These are phyloP conservation scores for Leptinotarsa tumamoca DNA, from an alignment of 2,888 invertebrate species.

Conservation along the genomic window DNA sequence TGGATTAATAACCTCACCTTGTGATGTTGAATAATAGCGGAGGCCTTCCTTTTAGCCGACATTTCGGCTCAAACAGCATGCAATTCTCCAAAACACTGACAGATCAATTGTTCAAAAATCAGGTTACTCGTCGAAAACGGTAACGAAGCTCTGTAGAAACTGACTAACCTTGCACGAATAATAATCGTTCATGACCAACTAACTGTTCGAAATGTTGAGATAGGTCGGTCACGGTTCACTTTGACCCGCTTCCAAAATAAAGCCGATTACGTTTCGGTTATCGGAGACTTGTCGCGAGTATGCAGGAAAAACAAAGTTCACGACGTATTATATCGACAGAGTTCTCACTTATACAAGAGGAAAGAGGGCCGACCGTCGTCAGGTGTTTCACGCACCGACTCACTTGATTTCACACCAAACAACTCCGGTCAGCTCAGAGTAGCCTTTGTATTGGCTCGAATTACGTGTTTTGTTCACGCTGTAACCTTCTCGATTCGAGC, in stretches of 20 bases:
- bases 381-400: conserved; percentile 13
- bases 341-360: conserved; percentile 5
- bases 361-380: conserved; percentile 2
- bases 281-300: no score
- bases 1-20: conserved; percentile 60
- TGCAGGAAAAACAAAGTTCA: not conserved
- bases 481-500: conserved; percentile 30
- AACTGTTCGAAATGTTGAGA: conserved; percentile 64
- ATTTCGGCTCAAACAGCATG: conserved; percentile 61
- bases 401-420: conserved; percentile 9
- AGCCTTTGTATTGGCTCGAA: conserved; percentile 1
- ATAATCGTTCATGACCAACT: conserved; percentile 63
- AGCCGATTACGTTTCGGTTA: conserved; percentile 19
- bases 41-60: conserved; percentile 82
- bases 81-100: conserved; percentile 19
- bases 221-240: conserved; percentile 60
- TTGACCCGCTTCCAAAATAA: conserved; percentile 50
- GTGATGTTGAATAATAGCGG: conserved; percentile 78
- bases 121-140: conserved; percentile 19
- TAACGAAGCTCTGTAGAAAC: conserved; percentile 29
- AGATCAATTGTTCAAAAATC: conserved; percentile 27
- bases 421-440: not conserved
- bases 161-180: conserved; percentile 53
- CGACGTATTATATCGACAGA: not conserved
- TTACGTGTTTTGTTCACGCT: conserved; percentile 13